phyloP scores from a whole-genome alignment of 2,113 vertebrate species.

The Alligator sinensis region DNA sequence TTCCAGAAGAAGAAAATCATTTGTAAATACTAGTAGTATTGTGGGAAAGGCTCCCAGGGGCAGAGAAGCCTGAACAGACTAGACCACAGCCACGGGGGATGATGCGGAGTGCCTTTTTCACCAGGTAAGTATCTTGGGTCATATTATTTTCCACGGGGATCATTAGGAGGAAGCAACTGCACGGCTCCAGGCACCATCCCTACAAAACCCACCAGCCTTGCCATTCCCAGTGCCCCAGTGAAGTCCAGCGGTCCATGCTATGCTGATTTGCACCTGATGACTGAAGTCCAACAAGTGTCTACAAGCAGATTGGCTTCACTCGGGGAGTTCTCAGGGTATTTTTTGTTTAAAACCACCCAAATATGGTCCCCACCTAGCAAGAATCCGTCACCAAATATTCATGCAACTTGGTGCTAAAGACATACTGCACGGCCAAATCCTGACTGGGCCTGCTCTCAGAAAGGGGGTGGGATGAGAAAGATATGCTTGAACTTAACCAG shows the following conservation, averaged over 20 bases:
- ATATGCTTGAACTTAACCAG: background rate
- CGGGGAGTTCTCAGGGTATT: too few species aligned
- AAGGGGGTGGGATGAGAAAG: rapidly evolving
- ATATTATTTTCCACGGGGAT: too few species aligned
- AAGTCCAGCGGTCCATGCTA: too few species aligned
- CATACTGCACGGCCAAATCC: background rate
- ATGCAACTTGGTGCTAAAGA: rapidly evolving
- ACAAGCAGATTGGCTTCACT: background rate
- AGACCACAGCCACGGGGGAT: background rate
- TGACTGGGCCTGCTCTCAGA: background rate
- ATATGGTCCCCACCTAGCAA: background rate
- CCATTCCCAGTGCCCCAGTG: background rate
- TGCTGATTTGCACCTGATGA: too few species aligned
- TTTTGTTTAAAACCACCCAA: background rate
- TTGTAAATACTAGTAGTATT: rapidly evolving
- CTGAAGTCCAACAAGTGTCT: background rate
- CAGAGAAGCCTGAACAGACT: rapidly evolving
- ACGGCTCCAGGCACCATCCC: background rate
- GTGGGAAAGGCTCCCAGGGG: background rate
- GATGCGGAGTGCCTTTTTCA: rapidly evolving
- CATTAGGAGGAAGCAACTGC: background rate
- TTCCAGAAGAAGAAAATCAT: too few species aligned
- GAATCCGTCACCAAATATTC: background rate
- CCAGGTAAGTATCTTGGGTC: too few species aligned
- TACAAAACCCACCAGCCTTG: background rate